Evolutionary conservation across 2,113 vertebrate species (phyloP).

Genomic region (Labeo catla): DNA sequence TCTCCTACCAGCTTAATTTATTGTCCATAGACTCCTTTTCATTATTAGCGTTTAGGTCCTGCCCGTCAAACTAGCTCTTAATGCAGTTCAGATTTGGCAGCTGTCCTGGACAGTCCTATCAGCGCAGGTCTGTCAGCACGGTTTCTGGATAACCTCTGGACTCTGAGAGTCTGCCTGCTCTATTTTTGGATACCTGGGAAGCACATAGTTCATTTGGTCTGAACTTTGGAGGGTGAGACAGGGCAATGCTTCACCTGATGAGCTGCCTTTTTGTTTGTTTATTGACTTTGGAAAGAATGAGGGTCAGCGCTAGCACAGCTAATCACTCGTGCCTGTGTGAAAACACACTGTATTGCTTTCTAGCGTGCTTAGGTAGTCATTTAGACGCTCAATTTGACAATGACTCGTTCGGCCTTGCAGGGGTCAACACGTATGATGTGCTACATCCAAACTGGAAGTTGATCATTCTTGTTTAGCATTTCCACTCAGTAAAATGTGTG

Average conservation of each 20-base stretch:
- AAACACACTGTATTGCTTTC: neutral
- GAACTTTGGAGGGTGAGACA: slow-evolving; percentile 61
- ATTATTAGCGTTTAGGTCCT: neutral
- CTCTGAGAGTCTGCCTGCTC: slow-evolving; percentile 54
- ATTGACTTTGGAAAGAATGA: slow-evolving; percentile 27
- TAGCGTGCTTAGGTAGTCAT: neutral
- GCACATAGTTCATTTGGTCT: slow-evolving; percentile 51
- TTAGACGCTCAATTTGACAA: neutral
- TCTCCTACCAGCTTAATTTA: neutral
- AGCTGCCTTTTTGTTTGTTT: slow-evolving; percentile 22
- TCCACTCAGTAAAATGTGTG: neutral
- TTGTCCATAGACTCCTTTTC: neutral
- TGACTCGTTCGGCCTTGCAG: neutral
- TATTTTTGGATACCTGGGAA: slow-evolving; percentile 69
- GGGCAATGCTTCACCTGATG: slow-evolving; percentile 7
- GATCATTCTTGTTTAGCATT: neutral
- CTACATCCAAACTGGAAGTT: neutral
- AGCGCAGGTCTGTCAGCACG: slow-evolving; percentile 24
- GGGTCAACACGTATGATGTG: neutral
- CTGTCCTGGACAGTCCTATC: neutral
- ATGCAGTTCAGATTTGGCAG: neutral
- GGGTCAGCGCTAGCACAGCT: neutral
- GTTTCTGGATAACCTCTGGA: slow-evolving; percentile 52
- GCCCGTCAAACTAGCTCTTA: neutral
- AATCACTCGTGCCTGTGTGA: neutral